A percentile compares a stretch with the other conserved stretches of the same genome.
Conservation (phyloP, 2,797 vertebrate genomes). For the Vespertilio murinus region DNA sequence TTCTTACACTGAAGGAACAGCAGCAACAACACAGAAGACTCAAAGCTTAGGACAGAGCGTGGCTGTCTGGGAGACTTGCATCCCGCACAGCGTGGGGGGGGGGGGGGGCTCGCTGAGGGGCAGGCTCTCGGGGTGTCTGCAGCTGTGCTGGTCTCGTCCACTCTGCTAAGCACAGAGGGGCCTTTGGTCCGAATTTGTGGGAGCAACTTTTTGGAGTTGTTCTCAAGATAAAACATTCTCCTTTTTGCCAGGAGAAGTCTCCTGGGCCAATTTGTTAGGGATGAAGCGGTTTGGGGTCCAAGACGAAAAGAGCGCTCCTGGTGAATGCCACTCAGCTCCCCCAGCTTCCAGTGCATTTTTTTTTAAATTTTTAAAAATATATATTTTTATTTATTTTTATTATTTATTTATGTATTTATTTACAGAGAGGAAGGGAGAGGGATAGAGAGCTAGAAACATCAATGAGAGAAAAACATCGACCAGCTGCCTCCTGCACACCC, state of each 20-base stretch:
- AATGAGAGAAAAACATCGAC: too few species aligned
- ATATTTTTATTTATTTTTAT: too few species aligned
- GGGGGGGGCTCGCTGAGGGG: neutral
- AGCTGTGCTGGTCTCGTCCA: neutral
- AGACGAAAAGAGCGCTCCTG: neutral
- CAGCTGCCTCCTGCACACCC: too few species aligned
- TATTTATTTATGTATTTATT: too few species aligned
- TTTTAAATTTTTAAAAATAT: too few species aligned
- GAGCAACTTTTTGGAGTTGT: neutral
- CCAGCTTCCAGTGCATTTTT: neutral
- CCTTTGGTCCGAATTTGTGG: neutral
- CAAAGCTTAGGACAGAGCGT: neutral
- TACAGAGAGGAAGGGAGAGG: too few species aligned
- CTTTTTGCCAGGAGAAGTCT: neutral
- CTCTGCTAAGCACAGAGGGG: neutral
- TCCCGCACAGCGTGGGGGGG: neutral
- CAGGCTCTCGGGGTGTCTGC: neutral
- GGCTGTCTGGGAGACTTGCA: neutral
- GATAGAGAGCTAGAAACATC: too few species aligned
- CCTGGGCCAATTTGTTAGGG: neutral
- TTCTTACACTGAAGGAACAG: neutral
- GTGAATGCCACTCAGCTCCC: neutral
- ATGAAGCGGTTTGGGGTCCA: neutral
- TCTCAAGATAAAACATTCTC: neutral
- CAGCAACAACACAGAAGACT: neutral